Base-by-base conservation (phyloP, 30 jellyfish, hydroid and myxozoan species). In the Hydractinia symbiolongicarpus region DNA sequence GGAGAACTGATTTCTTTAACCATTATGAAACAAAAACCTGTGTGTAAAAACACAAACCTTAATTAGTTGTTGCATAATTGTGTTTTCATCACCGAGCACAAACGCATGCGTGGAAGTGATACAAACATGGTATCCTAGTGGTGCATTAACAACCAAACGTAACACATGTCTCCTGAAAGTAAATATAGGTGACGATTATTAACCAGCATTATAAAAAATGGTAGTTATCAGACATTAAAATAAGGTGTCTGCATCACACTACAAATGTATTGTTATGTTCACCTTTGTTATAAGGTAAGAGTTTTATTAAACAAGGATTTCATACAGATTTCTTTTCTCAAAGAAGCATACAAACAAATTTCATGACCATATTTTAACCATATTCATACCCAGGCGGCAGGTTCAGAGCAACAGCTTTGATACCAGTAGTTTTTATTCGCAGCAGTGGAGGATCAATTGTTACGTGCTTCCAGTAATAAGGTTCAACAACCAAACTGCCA, bases 311-410 rank as follows among this genome's bases (percentile, higher is more conserved):
- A n/a, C n/a, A n/a, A 30, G 44, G 44, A 30, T 30, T 30, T 30
- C 44, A 30, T 0, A 30, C 44, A 30, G 44, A 30, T 30, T 30
- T 0, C n/a, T n/a, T 30, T 30, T 60, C 70, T 60, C 17, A 60
- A 1, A 16, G 3, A 16, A 15, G 2, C 70, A 60, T 0, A 13
- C n/a, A 68, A 15, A 68, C 79, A 13, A 68, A 68, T 11, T 17
- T 11, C 79, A 68, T 50, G n/a, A 74, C 21, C 49, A 50, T 49
- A 4, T 50, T 44, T 4, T 9, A 74, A 4, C 51, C 4, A n/a
- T 14, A 60, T 53, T 73, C 83, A 52, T 68, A 90, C 97, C 97
- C 97, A 40, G 97, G 89, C 4, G 97, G 97, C 40, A 90, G 72
- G n/a, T 75, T 73, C 7, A 90, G 84, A 5, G 90, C 93, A 16